These are phyloP conservation scores for Calyptomena viridis DNA, from an alignment of 2,113 vertebrate genomes.

Conservation along the genomic window DNA sequence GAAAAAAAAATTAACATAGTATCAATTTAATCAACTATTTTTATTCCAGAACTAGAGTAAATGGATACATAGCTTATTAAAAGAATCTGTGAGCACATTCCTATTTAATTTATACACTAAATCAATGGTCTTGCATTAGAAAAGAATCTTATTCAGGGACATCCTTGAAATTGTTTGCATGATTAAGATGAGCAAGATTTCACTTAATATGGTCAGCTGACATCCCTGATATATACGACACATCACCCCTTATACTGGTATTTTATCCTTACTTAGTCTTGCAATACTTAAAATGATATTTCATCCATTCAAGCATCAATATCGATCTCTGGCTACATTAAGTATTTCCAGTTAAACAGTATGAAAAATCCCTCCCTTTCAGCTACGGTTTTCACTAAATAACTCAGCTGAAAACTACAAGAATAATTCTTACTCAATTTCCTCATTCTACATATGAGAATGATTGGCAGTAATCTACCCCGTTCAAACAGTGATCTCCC, in stretches of 20 bases:
- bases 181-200: background rate
- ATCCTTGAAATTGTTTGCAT: background rate
- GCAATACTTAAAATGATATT: background rate
- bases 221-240: background rate
- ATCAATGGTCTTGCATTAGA: background rate
- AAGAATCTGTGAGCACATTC: background rate
- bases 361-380: background rate
- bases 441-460: background rate
- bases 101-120: background rate
- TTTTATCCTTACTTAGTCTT: background rate
- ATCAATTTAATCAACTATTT: background rate
- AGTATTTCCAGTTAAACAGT: background rate
- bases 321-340: background rate
- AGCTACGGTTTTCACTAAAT: background rate
- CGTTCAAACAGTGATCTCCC: conserved; percentile 16
- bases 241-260: background rate
- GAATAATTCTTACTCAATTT: background rate
- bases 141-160: background rate
- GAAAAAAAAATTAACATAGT: background rate
- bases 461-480: background rate
- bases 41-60: background rate
- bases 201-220: background rate
- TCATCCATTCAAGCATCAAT: background rate
- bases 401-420: background rate
- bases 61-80: background rate